Evolutionary conservation across 2,797 vertebrate genomes (phyloP).

Genomic region (Tinamus major): DNA sequence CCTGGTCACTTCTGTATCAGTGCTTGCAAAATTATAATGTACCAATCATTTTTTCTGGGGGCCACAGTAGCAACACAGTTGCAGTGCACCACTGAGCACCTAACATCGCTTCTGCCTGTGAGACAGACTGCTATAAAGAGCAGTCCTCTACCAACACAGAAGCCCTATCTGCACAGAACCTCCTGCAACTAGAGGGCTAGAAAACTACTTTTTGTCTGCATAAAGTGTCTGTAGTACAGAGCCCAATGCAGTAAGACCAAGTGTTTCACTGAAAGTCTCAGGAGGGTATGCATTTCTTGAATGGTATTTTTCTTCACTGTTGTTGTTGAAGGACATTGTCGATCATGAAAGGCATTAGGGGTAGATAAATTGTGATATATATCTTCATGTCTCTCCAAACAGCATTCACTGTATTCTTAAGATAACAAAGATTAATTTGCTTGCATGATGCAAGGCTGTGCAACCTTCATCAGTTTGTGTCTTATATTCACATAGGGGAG

Average conservation of each 20-base stretch:
- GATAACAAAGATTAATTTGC: background rate
- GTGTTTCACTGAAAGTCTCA: background rate
- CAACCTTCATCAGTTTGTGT: constrained; percentile 28
- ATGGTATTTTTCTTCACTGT: background rate
- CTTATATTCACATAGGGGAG: background rate
- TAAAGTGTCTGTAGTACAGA: background rate
- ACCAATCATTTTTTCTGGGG: background rate
- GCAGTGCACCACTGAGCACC: background rate
- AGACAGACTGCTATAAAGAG: background rate
- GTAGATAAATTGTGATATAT: background rate
- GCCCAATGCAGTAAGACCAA: background rate
- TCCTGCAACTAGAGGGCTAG: fast-evolving
- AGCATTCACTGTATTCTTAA: background rate
- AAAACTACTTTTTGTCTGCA: background rate
- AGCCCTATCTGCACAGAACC: background rate
- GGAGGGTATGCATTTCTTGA: background rate
- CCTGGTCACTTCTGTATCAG: background rate
- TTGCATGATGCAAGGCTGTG: constrained; percentile 47
- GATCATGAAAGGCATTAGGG: background rate
- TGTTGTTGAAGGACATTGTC: background rate
- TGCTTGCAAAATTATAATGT: background rate
- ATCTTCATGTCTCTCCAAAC: background rate
- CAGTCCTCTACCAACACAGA: background rate
- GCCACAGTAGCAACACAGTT: background rate
- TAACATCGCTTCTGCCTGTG: background rate